phyloP scores from a whole-genome alignment of 1,140 invertebrate species.

The Gonioctena quinquepunctata region DNA sequence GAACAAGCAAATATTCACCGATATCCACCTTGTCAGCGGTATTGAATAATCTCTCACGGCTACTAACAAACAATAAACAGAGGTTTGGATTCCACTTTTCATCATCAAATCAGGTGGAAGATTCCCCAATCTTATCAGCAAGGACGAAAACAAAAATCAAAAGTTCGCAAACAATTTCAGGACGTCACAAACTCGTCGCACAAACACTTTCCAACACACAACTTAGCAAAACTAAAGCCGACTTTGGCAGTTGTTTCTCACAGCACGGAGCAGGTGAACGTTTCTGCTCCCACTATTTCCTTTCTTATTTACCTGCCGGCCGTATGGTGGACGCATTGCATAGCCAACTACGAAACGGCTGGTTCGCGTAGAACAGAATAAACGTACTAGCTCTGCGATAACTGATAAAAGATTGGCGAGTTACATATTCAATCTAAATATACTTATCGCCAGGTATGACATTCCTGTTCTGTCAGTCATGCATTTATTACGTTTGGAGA shows the following conservation, averaged over 20 bases:
- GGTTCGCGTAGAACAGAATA: background rate
- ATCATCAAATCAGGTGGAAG: background rate
- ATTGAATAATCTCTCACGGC: background rate
- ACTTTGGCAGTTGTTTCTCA: background rate
- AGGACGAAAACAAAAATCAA: background rate
- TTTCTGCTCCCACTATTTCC: slow-evolving; percentile 8
- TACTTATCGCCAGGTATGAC: background rate
- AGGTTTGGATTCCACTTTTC: background rate
- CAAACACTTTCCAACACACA: background rate
- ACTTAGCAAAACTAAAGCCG: background rate
- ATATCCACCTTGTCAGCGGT: background rate
- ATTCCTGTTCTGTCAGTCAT: background rate
- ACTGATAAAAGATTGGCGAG: background rate
- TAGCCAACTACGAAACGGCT: too few species aligned
- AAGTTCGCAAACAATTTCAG: background rate
- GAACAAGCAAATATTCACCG: background rate
- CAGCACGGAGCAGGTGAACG: slow-evolving; percentile 4
- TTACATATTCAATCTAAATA: background rate
- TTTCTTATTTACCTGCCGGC: slow-evolving; percentile 7
- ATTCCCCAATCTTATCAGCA: background rate
- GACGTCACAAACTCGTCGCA: background rate
- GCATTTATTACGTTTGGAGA: background rate
- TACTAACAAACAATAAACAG: background rate
- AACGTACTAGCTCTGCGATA: background rate
- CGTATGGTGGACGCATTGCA: too few species aligned